Evolutionary conservation across 1,140 invertebrate species (phyloP), one percentile per base, ranked within the genome.

Genomic region (Forficula auricularia): DNA sequence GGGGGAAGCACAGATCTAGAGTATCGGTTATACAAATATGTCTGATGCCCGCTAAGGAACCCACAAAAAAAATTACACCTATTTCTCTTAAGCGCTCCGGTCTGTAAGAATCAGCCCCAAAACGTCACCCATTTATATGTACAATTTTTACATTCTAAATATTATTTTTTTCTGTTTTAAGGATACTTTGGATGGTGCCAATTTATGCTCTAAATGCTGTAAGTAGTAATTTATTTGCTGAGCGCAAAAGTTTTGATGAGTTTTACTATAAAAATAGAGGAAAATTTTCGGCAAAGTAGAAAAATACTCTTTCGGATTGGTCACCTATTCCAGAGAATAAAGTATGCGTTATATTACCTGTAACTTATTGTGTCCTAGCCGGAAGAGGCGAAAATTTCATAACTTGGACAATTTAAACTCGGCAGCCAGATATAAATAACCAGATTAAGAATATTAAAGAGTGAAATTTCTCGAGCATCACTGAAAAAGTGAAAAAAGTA

Each of bases 111-210:
- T n/a, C n/a, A n/a, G n/a, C n/a, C n/a, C n/a, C n/a, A n/a, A n/a
- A n/a, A n/a, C n/a, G n/a, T n/a, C n/a, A n/a, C n/a, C n/a, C n/a
- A n/a, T n/a, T 27, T 27, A 27, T 27, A 27, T 27, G 10, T 27
- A 6, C 22, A 18, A 37, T 13, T 2, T 43, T 3, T 12, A 14
- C 34, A 20, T 20, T 45, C 22, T 40, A 35, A 36, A 8, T 39
- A 41, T 50, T 52, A 49, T 49, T 50, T 40, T 53, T 53, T 50
- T 50, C 50, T 53, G 52, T 51, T 72, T 73, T 50, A 61, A 87
- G 91, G 57, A 89, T 96, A 64, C 59, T 96, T 51, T 95, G 89
- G 89, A 96, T 96, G 90, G 89, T 96, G 38, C 90, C 90, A 49
- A 91, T 95, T 53, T 96, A 96, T 72, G 84, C 88, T 27, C 58